phyloP scores from a whole-genome alignment of 2,888 invertebrate species.

The Meiosimyza platycephala region DNA sequence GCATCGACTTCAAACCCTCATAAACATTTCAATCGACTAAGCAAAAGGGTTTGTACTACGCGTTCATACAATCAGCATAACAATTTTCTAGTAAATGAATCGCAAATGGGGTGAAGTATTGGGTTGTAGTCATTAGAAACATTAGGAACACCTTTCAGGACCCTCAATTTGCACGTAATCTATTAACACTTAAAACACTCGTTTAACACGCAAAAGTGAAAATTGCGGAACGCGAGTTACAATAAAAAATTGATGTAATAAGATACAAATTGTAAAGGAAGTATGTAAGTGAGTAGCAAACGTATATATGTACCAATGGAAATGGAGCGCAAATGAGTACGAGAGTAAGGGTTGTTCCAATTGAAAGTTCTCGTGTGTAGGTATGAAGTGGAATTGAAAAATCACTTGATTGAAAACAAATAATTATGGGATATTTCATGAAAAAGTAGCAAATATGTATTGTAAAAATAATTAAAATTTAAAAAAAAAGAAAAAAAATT shows the following conservation, averaged over 20 bases:
- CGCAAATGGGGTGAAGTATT: conserved; percentile 27
- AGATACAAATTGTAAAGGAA: background rate
- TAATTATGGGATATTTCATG: no score
- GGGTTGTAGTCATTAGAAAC: conserved; percentile 27
- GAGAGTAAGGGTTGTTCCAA: background rate
- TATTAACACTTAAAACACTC: conserved; percentile 25
- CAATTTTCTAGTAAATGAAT: conserved; percentile 13
- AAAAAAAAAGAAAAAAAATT: no score
- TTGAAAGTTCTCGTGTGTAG: background rate
- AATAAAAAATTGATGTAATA: conserved; percentile 8
- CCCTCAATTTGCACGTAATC: conserved; percentile 28
- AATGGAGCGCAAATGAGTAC: background rate
- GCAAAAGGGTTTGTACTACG: background rate
- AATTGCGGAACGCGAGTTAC: background rate
- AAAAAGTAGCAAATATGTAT: no score
- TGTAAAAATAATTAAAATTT: no score
- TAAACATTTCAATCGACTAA: background rate
- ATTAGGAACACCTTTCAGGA: conserved; percentile 26
- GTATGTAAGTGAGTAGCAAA: background rate
- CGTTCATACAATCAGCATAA: background rate
- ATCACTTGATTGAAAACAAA: background rate
- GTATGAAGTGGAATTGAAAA: background rate
- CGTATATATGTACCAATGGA: background rate
- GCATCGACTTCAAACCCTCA: background rate
- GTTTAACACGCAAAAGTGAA: conserved; percentile 23